Base-by-base conservation (phyloP, 2,888 invertebrate genomes). In the Agrilus cyanescens region DNA sequence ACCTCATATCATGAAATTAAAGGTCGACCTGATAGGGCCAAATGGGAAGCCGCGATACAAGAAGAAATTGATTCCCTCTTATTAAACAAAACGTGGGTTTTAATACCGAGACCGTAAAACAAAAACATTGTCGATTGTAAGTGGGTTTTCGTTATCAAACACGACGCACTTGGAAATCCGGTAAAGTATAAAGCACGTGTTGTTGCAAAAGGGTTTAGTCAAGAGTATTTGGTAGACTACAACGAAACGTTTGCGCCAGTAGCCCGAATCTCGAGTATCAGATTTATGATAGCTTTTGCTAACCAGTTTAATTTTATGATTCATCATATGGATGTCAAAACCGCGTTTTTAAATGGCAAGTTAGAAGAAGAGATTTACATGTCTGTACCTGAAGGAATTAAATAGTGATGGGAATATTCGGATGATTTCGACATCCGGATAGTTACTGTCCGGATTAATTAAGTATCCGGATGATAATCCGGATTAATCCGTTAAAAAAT, bases 291-390 rank as follows among this genome's bases (percentile, higher is more conserved):
- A 40, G 43, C 50, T 15, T 31, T 52, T 12, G 37, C 50, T 15
- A 43, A 40, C 30, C 40, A 53, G 41, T 36, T 39, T 30, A 35
- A 52, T 41, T 40, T 54, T 18, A 40, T 48, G 46, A 37, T 49
- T 12, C 53, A 48, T 43, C 55, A 53, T 34, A 50, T 55, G 39
- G 52, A 54, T 46, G 50, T 53, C 4, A 51, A 47, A 37, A 50
- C 54, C 16, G 55, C 55, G 15, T 54, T 54, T 38, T 44, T 54
- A 12, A 52, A 57, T 54, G 53, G 54, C 15, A 37, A 44, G 30
- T 37, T 55, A 4, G 47, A 52, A 12, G 53, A 55, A 40, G 41
- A 50, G 14, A 46, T 54, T 40, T 53, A 48, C 47, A 55, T 55
- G 52, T 16, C 34, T 18, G 48, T 50, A 36, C 51, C 48, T 15